Base-by-base conservation (phyloP, 2,113 vertebrate species). In the Fregata magnificens region DNA sequence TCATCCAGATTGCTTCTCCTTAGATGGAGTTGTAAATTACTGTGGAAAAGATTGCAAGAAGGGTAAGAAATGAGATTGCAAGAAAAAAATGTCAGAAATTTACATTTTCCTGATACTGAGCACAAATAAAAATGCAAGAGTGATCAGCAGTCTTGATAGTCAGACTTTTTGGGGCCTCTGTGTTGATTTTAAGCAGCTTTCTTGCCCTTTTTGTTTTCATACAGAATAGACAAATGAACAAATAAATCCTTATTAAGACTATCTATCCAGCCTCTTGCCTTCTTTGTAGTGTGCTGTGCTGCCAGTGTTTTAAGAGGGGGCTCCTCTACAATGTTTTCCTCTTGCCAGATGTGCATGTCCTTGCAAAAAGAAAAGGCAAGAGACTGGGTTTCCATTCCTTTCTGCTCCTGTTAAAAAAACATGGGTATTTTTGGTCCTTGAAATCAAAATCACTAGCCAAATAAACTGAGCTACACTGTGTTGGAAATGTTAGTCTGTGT, bases 141-240 rank as follows among this genome's bases (percentile, higher is more conserved):
- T 76, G 59, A 82, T 79, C 66, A 76, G 34, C 52, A 82, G 26
- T 42, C 72, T 59, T 66, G 62, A 74, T 34, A 86, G 55, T 85
- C 67, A 95, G 91, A 97, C 87, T 81, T 95, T 91, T 77, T 19
- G 71, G 91, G 82, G 82, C 45, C 71, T 77, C 66, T 72, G 0
- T 93, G 67, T 91, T 95, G 91, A 92, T 95, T 82, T 95, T 92
- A 83, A 44, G 52, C 59, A 45, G 73, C 19, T 87, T 50, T 90
- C 85, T 74, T 87, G 28, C 45, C 50, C 73, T 86, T 94, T 92
- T 94, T 90, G 44, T 86, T 92, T 73, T 94, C 62, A 86, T 92
- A 53, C 44, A 83, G 62, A 90, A 62, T 26, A 76, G 40, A 83
- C 63, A 92, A 94, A 94, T 77, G 45, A 79, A 86, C 52, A 92